A percentile compares a stretch with the other conserved stretches of the same genome.
Conservation (phyloP, 2,113 vertebrate species). For the Malurus alboscapulatus region DNA sequence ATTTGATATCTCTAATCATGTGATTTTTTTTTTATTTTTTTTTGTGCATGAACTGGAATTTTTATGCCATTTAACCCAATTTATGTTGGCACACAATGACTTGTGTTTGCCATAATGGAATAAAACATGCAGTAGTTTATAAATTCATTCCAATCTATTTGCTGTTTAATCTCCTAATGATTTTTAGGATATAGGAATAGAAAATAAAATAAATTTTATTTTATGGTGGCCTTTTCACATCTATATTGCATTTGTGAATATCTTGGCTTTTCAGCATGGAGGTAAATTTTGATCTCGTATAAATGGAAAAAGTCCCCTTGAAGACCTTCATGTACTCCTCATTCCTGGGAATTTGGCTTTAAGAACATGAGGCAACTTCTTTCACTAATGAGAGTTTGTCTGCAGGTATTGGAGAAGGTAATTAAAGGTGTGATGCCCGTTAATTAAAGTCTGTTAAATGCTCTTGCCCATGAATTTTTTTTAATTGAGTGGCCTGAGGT, state of each 20-base stretch:
- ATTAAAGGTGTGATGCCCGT: not conserved
- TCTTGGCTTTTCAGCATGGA: not conserved
- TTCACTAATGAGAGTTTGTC: not conserved
- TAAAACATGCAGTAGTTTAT: not conserved
- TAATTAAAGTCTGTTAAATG: conserved; percentile 12
- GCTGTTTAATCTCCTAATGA: not conserved
- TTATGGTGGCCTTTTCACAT: not conserved
- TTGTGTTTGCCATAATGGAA: not conserved
- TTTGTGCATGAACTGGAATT: not conserved
- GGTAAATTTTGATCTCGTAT: not conserved
- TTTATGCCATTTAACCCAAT: conserved; percentile 17
- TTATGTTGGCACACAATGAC: not conserved
- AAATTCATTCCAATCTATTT: not conserved
- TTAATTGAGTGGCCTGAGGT: not conserved
- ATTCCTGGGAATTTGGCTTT: not conserved
- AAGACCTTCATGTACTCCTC: not conserved
- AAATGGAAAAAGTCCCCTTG: not conserved
- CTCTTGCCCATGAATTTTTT: not conserved
- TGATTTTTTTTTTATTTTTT: not conserved
- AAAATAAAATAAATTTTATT: not conserved
- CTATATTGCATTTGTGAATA: not conserved
- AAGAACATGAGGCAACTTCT: not conserved
- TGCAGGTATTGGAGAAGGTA: not conserved
- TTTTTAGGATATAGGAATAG: not conserved
- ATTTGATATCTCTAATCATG: not conserved